Base-by-base conservation (phyloP, 2,888 invertebrate species). In the Eupelmus urozonus region DNA sequence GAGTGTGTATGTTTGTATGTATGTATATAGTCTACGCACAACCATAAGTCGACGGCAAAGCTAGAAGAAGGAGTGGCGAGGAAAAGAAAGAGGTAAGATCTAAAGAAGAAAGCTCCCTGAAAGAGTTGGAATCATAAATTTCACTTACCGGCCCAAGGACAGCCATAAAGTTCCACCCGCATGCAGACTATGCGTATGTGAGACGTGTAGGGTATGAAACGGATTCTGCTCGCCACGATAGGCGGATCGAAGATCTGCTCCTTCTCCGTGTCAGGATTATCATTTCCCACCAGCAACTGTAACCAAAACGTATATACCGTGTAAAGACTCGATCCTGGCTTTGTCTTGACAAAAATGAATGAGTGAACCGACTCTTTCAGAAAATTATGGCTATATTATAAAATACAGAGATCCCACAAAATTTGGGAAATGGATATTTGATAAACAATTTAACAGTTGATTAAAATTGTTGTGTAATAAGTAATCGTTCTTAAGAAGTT, bases 81-180 rank as follows among this genome's bases (percentile, higher is more conserved):
- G 51, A 23, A 51, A 20, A 34, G 16, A 45, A 4, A 51, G 67
- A 60, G 13, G 34, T 20, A 42, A 9, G 51, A 29, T 9, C 1
- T 25, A 20, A 55, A 60, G 42, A 29, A n/a, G 45, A 11, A 20
- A n/a, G 60, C 75, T 42, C 20, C 16, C 67, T 45, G 9, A 16
- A 72, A 69, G 59, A 70, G 70, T 72, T 49, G 51, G 18, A 80
- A 82, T 82, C 81, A 82, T 85, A 85, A 86, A 86, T 87, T 83
- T 83, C 84, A 91, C 93, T 93, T 89, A 95, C 96, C 95, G 90
- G 91, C 92, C 93, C 94, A 96, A 82, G 91, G 91, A 90, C 96
- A 96, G 76, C 96, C 96, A 82, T 95, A 93, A 83, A 96, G 91
- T 90, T 96, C 96, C 66, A 96, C 93, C 81, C 96, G 91, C 92